Evolutionary conservation across 2,888 invertebrate genomes (phyloP).

Genomic region (Priocnemis perturbator): DNA sequence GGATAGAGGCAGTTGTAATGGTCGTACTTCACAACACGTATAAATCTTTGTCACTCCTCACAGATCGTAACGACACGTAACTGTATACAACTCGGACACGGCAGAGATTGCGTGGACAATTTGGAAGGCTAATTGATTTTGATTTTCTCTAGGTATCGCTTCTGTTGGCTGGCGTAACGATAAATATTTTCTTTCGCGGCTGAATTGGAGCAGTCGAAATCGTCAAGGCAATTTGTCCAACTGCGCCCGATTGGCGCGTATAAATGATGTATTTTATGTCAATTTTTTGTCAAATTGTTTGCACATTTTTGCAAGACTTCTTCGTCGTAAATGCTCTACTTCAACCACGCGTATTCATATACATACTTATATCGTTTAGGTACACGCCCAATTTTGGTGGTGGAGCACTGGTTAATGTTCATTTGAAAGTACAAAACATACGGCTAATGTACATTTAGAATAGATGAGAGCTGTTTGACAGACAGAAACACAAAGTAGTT

Average conservation of each 20-base stretch:
- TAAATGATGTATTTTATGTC: no score
- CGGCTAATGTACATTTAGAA: no score
- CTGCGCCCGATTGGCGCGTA: neutral
- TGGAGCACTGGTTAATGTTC: conserved; percentile 24
- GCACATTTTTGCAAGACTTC: no score
- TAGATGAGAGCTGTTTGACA: no score
- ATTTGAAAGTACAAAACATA: no score
- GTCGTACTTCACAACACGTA: conserved; percentile 16
- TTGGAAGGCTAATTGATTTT: conserved; percentile 38
- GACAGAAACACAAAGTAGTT: no score
- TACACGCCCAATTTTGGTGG: conserved; percentile 17
- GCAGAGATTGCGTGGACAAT: conserved; percentile 11
- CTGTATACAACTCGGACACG: neutral
- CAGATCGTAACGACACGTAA: no score
- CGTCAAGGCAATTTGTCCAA: no score
- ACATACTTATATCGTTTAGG: conserved; percentile 21
- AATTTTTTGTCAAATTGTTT: no score
- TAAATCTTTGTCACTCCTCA: no score
- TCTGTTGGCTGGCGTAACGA: conserved; percentile 59
- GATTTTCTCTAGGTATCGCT: conserved; percentile 58
- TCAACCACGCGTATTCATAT: no score
- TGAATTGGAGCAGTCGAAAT: conserved; percentile 12
- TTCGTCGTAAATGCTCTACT: no score
- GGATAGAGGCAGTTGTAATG: conserved; percentile 29
- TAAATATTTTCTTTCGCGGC: conserved; percentile 12